A percentile compares a stretch with the other conserved stretches of the same genome.
phyloP scores from a whole-genome alignment of 2,113 vertebrate species.

The Callospermophilus lateralis region DNA sequence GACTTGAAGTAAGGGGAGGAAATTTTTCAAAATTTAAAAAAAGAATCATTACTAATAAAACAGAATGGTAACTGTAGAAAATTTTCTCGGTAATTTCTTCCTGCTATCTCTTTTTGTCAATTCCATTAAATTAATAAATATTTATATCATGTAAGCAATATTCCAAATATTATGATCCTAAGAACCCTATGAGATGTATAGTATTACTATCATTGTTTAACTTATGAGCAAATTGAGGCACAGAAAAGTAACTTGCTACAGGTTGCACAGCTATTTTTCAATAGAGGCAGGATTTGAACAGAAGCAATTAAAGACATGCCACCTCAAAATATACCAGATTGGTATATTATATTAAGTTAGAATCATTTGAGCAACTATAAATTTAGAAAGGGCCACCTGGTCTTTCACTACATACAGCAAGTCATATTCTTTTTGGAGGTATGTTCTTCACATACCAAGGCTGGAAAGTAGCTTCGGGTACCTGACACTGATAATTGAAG shows the following conservation, averaged over 20 bases:
- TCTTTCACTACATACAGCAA: neutral
- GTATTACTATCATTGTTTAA: neutral
- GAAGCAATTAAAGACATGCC: neutral
- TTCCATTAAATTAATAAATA: neutral
- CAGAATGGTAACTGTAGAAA: neutral
- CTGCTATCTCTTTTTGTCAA: neutral
- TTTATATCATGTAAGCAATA: neutral
- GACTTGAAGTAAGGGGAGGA: slow-evolving; percentile 11
- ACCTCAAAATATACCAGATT: neutral
- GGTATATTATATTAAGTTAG: neutral
- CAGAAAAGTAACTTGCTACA: neutral
- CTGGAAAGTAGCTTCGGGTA: neutral
- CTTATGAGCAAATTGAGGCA: neutral
- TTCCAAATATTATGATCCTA: neutral
- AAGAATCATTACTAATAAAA: neutral
- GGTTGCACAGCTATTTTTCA: neutral
- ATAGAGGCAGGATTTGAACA: slow-evolving; percentile 22
- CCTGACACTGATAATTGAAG: neutral
- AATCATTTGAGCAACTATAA: neutral
- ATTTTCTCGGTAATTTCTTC: slow-evolving; percentile 18
- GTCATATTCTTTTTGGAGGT: neutral
- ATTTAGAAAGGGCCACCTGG: neutral
- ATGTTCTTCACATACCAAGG: neutral
- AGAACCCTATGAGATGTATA: neutral
- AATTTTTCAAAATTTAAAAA: neutral